Percentiles rank a stretch among this genome's conserved stretches.
Evolutionary conservation across 35 echinoderm and acorn worm genomes (phyloP).

Genomic region (Nesometra sesokonis): DNA sequence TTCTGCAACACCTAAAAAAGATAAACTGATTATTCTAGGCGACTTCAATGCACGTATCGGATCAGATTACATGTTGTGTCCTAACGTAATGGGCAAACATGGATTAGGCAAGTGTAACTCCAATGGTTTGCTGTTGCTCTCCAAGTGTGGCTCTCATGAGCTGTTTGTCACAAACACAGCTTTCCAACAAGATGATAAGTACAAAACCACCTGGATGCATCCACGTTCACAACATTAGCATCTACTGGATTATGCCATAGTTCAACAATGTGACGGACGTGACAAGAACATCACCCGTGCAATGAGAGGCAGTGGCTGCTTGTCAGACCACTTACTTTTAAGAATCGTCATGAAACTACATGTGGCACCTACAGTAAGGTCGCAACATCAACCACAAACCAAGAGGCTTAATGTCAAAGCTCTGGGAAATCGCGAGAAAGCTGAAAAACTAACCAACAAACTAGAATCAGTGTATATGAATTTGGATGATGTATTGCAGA

Average conservation of each 20-base stretch:
- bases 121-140: too few species aligned
- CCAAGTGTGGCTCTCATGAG: constrained; percentile 7
- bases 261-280: constrained; percentile 2
- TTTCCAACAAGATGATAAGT: constrained; percentile 9
- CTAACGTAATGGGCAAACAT: too few species aligned
- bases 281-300: neutral
- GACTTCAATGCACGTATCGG: too few species aligned
- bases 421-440: neutral
- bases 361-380: too few species aligned
- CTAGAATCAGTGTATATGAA: neutral
- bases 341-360: too few species aligned
- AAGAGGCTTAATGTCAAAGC: neutral
- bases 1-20: neutral
- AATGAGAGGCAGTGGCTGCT: too few species aligned
- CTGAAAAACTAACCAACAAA: neutral
- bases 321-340: neutral
- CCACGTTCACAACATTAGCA: constrained; percentile 29
- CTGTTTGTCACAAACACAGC: constrained; percentile 25
- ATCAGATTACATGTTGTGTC: too few species aligned
- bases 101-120: too few species aligned
- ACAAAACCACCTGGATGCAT: constrained; percentile 28
- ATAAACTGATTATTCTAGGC: constrained; percentile 29
- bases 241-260: constrained; percentile 17
- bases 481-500: neutral
- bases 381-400: too few species aligned